phyloP scores from a whole-genome alignment of 2,888 invertebrate species.

The Cotesia congregata region DNA sequence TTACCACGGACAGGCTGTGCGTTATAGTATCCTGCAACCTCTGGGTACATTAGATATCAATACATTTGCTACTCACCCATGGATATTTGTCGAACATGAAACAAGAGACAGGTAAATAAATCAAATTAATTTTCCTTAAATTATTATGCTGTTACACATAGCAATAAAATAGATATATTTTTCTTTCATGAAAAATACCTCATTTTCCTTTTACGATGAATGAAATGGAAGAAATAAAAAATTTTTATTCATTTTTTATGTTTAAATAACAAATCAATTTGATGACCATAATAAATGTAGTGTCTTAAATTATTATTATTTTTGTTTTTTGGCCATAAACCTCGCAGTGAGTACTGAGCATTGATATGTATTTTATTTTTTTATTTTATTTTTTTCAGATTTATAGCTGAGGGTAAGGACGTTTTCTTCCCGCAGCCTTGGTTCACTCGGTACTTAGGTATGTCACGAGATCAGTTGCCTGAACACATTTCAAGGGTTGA shows the following conservation, averaged over 20 bases:
- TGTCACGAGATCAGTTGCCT: constrained; percentile 44
- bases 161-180: background rate
- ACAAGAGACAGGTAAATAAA: constrained; percentile 75
- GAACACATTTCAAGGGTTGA: constrained; percentile 49
- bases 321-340: constrained; percentile 3
- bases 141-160: background rate
- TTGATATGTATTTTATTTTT: constrained; percentile 10
- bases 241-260: too few species aligned
- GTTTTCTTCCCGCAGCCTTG: constrained; percentile 62
- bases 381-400: constrained; percentile 58
- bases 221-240: background rate
- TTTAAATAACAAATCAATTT: background rate
- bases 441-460: constrained; percentile 50
- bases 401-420: constrained; percentile 55
- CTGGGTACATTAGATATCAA: constrained; percentile 76
- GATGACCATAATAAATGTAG: background rate
- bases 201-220: background rate
- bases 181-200: too few species aligned
- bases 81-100: constrained; percentile 83
- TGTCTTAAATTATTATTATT: background rate
- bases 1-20: constrained; percentile 76
- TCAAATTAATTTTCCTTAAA: background rate
- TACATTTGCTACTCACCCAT: constrained; percentile 86
- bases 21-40: constrained; percentile 75
- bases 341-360: background rate